Conservation (phyloP, 2,113 vertebrate species). For the Trematocara unimaculatum region DNA sequence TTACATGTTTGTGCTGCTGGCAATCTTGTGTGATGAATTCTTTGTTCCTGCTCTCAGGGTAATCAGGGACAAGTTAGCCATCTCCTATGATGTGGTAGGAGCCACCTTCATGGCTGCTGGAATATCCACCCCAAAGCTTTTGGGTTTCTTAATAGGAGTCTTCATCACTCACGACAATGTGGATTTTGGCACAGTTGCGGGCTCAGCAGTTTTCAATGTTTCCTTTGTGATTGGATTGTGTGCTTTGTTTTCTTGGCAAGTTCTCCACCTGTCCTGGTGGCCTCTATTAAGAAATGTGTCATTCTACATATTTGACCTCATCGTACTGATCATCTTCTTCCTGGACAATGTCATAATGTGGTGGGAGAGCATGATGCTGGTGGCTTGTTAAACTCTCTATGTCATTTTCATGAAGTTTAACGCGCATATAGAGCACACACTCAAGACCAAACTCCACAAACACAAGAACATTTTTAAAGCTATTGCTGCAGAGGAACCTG, state of each 20-base stretch:
- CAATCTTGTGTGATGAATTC: not conserved
- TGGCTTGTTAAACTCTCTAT: not conserved
- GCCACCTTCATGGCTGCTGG: not conserved
- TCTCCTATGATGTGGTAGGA: not conserved
- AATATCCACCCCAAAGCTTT: not conserved
- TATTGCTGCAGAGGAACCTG: not conserved
- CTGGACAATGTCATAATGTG: not conserved
- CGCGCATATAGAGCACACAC: fast-evolving
- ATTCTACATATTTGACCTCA: not conserved
- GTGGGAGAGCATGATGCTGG: not conserved
- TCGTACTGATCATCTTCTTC: not conserved
- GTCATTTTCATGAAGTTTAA: not conserved
- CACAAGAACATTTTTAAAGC: not conserved
- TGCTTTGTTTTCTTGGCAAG: not conserved
- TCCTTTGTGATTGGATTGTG: not conserved
- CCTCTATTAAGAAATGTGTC: not conserved
- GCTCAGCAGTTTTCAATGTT: not conserved
- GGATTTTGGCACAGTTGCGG: not conserved
- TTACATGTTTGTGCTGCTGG: not conserved
- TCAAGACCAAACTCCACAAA: not conserved
- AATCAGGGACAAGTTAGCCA: not conserved
- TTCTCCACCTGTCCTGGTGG: not conserved
- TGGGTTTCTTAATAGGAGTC: conserved; percentile 54
- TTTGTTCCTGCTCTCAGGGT: not conserved
- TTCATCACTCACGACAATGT: not conserved